Percentiles rank a stretch among this genome's conserved stretches.
phyloP scores from a whole-genome alignment of 2,113 vertebrate species.

The Serinus canaria region DNA sequence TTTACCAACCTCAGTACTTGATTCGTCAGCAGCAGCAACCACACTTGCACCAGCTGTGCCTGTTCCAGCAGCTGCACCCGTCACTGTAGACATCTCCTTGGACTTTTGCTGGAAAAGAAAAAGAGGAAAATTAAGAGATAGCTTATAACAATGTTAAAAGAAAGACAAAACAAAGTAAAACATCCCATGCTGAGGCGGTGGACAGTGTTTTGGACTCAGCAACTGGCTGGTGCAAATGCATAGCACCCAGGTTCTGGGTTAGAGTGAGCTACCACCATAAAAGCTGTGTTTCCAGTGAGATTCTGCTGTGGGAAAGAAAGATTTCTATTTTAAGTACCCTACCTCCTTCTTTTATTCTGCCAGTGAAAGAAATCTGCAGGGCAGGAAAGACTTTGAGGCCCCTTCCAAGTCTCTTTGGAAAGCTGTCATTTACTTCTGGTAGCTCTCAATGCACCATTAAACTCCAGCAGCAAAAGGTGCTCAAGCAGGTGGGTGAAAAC shows the following conservation, averaged over 20 bases:
- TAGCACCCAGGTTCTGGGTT: not conserved
- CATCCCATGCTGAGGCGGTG: fast-evolving
- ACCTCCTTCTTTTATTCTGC: not conserved
- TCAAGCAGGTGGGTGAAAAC: not conserved
- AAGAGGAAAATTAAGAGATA: not conserved
- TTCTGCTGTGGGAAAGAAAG: not conserved
- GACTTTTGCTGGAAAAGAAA: not conserved
- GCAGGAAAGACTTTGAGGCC: not conserved
- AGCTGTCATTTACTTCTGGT: not conserved
- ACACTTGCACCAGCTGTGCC: not conserved
- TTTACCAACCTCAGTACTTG: constrained; percentile 26
- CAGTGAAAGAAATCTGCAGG: not conserved
- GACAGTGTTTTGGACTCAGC: not conserved
- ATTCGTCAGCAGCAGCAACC: not conserved
- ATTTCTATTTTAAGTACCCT: not conserved
- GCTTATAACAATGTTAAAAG: not conserved
- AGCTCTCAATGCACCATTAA: not conserved
- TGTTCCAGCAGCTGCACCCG: not conserved
- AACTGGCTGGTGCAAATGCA: not conserved
- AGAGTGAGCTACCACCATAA: not conserved
- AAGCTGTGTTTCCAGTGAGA: not conserved
- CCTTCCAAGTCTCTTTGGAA: not conserved
- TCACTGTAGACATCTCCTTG: not conserved
- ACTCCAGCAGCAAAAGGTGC: not conserved
- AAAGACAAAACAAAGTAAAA: not conserved